Conservation (phyloP, 53 echinoderm and acorn worm genomes). For the Crossaster papposus region DNA sequence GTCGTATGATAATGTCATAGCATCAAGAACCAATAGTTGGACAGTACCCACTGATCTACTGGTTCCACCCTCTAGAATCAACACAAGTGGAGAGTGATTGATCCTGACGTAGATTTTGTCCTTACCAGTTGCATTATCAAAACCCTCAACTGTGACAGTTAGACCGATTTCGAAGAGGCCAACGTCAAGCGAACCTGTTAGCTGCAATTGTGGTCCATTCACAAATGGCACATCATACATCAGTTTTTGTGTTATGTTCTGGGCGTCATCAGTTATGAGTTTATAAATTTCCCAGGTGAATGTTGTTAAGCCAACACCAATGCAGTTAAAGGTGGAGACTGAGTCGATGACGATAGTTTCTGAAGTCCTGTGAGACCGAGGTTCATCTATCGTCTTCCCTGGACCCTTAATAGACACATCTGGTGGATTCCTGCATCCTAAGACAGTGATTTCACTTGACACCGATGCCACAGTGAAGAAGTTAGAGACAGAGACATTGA, state of each 20-base stretch:
- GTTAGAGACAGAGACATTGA: slow-evolving; percentile 47
- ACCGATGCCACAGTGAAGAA: slow-evolving; percentile 22
- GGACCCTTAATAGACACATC: slow-evolving; percentile 56
- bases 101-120: slow-evolving; percentile 62
- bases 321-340: slow-evolving; percentile 41
- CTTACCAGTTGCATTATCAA: background rate
- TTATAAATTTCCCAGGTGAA: slow-evolving; percentile 27
- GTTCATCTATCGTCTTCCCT: background rate
- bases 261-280: background rate
- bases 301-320: slow-evolving; percentile 43
- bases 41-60: slow-evolving; percentile 62
- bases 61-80: slow-evolving; percentile 64
- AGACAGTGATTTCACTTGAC: slow-evolving; percentile 33
- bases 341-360: slow-evolving; percentile 57
- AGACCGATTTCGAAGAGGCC: slow-evolving; percentile 62
- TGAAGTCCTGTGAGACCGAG: slow-evolving; percentile 38
- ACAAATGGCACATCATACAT: background rate
- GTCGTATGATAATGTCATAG: slow-evolving; percentile 45
- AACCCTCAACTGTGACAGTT: slow-evolving; percentile 54
- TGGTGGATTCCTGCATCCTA: slow-evolving; percentile 61
- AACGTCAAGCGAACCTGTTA: slow-evolving; percentile 58
- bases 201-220: slow-evolving; percentile 23
- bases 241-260: background rate
- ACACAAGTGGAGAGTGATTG: slow-evolving; percentile 53
- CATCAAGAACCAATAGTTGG: slow-evolving; percentile 44